A percentile compares a stretch with the other conserved stretches of the same genome.
These are phyloP conservation scores for Heptranchias perlo DNA, from an alignment of 2,113 vertebrate genomes.

Conservation along the genomic window DNA sequence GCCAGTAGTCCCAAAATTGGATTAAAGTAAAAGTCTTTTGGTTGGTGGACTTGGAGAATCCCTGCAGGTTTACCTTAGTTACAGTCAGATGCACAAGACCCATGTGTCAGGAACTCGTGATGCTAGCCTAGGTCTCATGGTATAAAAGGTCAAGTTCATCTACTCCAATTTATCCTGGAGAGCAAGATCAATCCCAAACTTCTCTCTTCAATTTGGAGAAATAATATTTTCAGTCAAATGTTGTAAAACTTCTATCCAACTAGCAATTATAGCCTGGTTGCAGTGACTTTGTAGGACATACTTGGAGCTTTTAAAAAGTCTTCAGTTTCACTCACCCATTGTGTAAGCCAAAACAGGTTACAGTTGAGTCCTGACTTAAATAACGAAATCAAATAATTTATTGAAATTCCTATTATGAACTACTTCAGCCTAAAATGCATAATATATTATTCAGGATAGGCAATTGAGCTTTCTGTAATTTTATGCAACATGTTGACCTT, in stretches of 20 bases:
- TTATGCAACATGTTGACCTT: background rate
- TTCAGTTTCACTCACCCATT: background rate
- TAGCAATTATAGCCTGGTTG: background rate
- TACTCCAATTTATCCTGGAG: background rate
- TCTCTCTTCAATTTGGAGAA: background rate
- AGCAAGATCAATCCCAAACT: background rate
- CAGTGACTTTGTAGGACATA: background rate
- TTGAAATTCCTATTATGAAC: background rate
- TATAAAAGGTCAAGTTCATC: background rate
- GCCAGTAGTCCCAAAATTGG: background rate
- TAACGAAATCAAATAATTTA: background rate
- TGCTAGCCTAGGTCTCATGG: background rate
- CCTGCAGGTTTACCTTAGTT: background rate
- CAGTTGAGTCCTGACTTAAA: background rate
- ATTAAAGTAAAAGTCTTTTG: background rate
- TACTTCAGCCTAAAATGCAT: background rate
- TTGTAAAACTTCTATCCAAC: background rate
- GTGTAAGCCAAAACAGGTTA: background rate
- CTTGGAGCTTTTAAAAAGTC: background rate
- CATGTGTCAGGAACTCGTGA: background rate
- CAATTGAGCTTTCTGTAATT: background rate
- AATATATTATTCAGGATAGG: background rate
- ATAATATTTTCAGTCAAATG: background rate
- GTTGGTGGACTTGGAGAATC: background rate
- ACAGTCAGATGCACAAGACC: background rate